A percentile compares a stretch with the other conserved stretches of the same genome.
Conservation (phyloP, 2,797 vertebrate genomes). For the Helarctos malayanus region DNA sequence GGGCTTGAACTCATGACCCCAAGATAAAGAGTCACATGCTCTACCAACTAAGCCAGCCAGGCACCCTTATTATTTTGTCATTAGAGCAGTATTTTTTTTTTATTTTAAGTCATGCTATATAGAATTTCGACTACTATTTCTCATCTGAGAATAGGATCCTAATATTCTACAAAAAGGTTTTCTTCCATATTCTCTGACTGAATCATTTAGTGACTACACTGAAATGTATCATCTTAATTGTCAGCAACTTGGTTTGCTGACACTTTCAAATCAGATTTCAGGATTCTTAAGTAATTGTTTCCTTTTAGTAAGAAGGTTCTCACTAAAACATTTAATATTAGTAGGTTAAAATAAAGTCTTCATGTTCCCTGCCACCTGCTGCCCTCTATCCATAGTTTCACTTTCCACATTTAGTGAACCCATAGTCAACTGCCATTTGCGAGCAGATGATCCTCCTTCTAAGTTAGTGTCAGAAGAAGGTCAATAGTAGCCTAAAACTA, state of each 20-base stretch:
- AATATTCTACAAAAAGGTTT: background rate
- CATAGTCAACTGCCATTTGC: background rate
- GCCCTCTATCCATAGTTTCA: background rate
- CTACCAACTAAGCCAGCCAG: background rate
- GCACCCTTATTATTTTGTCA: conserved; percentile 19
- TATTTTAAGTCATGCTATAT: conserved; percentile 22
- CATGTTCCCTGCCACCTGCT: background rate
- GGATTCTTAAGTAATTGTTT: conserved; percentile 61
- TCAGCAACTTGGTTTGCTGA: conserved; percentile 54
- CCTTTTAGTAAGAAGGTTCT: conserved; percentile 52
- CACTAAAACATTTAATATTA: conserved; percentile 69
- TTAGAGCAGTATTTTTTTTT: background rate
- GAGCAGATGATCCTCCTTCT: background rate
- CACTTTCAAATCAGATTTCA: conserved; percentile 62
- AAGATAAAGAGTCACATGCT: background rate
- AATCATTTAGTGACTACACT: conserved; percentile 41
- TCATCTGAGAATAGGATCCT: conserved; percentile 36
- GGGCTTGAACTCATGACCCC: background rate
- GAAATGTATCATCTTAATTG: conserved; percentile 54
- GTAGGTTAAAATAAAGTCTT: conserved; percentile 45
- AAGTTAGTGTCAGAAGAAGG: background rate
- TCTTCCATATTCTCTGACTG: conserved; percentile 1
- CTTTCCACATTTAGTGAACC: background rate
- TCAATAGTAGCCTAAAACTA: background rate
- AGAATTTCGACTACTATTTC: background rate